phyloP scores from a whole-genome alignment of 2,113 vertebrate genomes.

The Circaetus cinerascens region DNA sequence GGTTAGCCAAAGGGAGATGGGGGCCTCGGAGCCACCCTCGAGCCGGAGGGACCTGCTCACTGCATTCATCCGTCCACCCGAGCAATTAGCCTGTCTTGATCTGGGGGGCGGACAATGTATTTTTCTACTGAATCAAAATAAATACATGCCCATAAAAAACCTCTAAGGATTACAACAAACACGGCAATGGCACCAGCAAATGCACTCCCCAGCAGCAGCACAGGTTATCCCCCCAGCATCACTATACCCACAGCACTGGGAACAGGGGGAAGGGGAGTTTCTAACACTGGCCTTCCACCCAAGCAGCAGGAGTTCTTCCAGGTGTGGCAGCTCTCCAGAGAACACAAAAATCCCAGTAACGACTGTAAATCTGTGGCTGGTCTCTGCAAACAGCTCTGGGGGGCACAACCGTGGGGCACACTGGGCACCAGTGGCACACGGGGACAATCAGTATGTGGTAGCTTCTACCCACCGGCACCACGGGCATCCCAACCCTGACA shows the following conservation, averaged over 20 bases:
- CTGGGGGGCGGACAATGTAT: not conserved
- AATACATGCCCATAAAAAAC: not conserved
- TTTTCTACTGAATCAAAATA: not conserved
- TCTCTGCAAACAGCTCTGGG: not conserved
- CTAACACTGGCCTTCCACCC: not conserved
- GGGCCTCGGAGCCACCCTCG: not conserved
- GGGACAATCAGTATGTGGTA: accelerated
- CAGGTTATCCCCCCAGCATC: not conserved
- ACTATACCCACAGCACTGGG: not conserved
- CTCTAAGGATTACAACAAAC: not conserved
- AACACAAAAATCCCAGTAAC: not conserved
- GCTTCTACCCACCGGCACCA: not conserved
- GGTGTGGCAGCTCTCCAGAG: not conserved
- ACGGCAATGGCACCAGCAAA: not conserved
- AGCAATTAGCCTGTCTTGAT: not conserved
- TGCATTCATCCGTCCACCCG: not conserved
- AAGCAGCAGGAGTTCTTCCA: not conserved
- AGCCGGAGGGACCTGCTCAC: not conserved
- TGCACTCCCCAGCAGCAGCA: not conserved
- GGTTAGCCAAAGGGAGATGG: not conserved
- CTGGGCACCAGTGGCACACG: not conserved
- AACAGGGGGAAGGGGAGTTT: not conserved
- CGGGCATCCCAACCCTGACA: accelerated
- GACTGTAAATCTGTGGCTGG: not conserved
- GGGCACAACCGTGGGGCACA: not conserved